These are phyloP conservation scores for Spinus olivaceus DNA, from an alignment of 2,797 vertebrate genomes.

Conservation along the genomic window DNA sequence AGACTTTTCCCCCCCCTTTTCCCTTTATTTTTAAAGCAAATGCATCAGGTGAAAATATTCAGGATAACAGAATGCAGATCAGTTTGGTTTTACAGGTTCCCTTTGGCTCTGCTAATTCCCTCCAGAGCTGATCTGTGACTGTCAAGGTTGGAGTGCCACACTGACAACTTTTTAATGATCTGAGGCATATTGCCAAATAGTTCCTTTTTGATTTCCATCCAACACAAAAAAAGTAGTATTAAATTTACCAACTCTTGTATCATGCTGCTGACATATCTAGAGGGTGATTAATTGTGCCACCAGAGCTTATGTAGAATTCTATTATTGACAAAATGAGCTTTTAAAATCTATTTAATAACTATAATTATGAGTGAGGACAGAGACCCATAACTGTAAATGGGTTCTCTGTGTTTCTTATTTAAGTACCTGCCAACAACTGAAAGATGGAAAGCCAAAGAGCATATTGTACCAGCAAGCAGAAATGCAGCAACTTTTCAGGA, in stretches of 20 bases:
- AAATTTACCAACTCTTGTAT: slow-evolving; percentile 46
- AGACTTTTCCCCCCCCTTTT: rapidly evolving
- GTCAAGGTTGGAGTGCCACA: slow-evolving; percentile 28
- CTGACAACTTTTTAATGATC: slow-evolving; percentile 52
- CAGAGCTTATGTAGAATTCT: slow-evolving; percentile 19
- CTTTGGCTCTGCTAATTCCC: slow-evolving; percentile 6
- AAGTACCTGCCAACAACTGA: slow-evolving; percentile 50
- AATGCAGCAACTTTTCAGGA: slow-evolving; percentile 38
- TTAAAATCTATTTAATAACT: slow-evolving; percentile 53
- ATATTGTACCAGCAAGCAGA: slow-evolving; percentile 58
- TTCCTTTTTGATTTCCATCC: slow-evolving; percentile 37
- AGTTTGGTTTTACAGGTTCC: slow-evolving; percentile 6
- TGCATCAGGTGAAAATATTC: not conserved
- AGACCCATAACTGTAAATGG: slow-evolving; percentile 4
- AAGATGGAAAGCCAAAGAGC: slow-evolving; percentile 27
- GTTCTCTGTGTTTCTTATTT: slow-evolving; percentile 49
- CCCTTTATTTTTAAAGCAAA: not conserved
- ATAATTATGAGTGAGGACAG: slow-evolving; percentile 54
- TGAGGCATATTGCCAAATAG: slow-evolving; percentile 35
- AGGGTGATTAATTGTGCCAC: slow-evolving; percentile 53
- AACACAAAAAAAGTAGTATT: slow-evolving; percentile 48
- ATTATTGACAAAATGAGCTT: slow-evolving; percentile 58
- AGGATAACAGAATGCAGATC: not conserved
- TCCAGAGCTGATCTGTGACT: slow-evolving; percentile 16
- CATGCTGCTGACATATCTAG: slow-evolving; percentile 38